phyloP scores from a whole-genome alignment of 2,113 vertebrate genomes.

The Sylvietta virens region DNA sequence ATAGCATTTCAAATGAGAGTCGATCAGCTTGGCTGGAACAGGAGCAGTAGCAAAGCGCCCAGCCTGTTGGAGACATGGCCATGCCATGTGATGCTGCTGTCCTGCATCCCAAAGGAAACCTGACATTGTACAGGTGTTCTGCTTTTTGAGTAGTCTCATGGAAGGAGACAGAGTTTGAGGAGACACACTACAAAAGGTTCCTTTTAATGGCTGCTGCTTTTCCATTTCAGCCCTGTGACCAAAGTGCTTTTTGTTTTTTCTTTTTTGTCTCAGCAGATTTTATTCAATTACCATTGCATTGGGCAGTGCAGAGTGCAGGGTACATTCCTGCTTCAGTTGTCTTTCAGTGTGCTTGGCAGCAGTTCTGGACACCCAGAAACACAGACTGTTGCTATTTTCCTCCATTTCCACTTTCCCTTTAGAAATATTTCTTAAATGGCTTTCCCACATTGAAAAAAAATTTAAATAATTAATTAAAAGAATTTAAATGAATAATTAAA shows the following conservation, averaged over 20 bases:
- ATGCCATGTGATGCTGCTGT: neutral
- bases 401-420: neutral
- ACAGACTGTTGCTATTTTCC: neutral
- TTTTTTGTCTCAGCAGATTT: neutral
- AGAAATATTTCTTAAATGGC: neutral
- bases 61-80: neutral
- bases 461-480: neutral
- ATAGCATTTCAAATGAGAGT: constrained; percentile 10
- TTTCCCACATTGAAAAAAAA: neutral
- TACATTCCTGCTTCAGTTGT: neutral
- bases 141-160: neutral
- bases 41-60: neutral
- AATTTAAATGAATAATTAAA: neutral
- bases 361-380: neutral
- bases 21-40: neutral
- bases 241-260: neutral
- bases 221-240: neutral
- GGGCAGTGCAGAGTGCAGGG: neutral
- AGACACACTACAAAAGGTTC: neutral
- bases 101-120: neutral
- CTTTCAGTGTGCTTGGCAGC: neutral
- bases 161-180: neutral
- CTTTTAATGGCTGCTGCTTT: neutral
- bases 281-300: constrained; percentile 2
- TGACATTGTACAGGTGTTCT: constrained; percentile 5